A percentile compares a stretch with the other conserved stretches of the same genome.
phyloP scores from a whole-genome alignment of 1,140 invertebrate genomes.

The silkworm (Bombyx mori) region DNA sequence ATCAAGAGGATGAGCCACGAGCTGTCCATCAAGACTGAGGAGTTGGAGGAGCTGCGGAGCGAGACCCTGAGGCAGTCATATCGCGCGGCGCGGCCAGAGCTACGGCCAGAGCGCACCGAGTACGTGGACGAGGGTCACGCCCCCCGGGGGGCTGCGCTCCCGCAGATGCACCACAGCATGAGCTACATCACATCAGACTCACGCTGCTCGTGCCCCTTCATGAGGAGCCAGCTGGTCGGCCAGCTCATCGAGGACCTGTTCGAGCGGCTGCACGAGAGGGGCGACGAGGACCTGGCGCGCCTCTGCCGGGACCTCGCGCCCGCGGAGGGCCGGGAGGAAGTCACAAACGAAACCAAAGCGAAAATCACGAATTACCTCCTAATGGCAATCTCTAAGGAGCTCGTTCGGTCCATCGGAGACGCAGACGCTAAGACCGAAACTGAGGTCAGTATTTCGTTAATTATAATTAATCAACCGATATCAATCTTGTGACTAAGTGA shows the following conservation, averaged over 20 bases:
- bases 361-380: constrained; percentile 66
- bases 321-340: constrained; percentile 30
- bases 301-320: constrained; percentile 50
- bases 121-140: constrained; percentile 59
- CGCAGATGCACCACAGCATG: constrained; percentile 64
- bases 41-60: constrained; percentile 59
- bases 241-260: constrained; percentile 61
- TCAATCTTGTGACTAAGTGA: constrained; percentile 7
- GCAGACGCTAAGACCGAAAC: constrained; percentile 65
- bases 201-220: constrained; percentile 55
- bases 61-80: constrained; percentile 56
- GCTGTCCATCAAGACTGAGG: constrained; percentile 64
- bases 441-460: constrained; percentile 52
- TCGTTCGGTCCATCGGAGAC: constrained; percentile 63
- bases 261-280: constrained; percentile 53
- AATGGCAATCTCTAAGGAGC: constrained; percentile 65
- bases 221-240: constrained; percentile 59
- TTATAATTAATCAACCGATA: constrained; percentile 8
- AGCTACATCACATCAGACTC: constrained; percentile 54
- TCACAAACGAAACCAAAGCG: constrained; percentile 53
- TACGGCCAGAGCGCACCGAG: constrained; percentile 57
- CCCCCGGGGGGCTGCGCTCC: constrained; percentile 59
- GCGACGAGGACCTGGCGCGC: constrained; percentile 49
- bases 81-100: constrained; percentile 48
- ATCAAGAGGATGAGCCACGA: constrained; percentile 64